Base-by-base conservation (phyloP, 2,888 invertebrate genomes). In the Ophion ventricosus region DNA sequence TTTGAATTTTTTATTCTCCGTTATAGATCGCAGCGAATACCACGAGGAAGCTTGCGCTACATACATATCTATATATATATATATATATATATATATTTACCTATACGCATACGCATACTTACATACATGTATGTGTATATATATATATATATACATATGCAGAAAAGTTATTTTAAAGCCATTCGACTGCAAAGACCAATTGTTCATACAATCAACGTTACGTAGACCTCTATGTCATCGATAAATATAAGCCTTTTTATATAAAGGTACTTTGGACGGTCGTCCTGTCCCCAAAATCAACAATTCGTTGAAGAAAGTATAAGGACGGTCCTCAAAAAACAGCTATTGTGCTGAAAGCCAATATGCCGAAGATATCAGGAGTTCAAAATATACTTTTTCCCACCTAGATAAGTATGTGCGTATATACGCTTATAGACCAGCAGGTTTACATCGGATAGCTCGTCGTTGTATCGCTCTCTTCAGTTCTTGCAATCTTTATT, bases 1-100 rank as follows among this genome's bases (percentile, higher is more conserved):
- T 63, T 54, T 81, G 70, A 78, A 84, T 84, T 81, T 84, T 84
- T 84, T 75, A 84, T 84, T 78, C 75, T 66, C 59, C 73, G 69
- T 74, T 80, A 76, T 66, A 82, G 49, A 57, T 73, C 79, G 40
- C 54, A 29, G 57, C 57, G 67, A 76, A 76, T 66, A 76, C 43
- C 63, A n/a, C 57, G 64, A 64, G 49, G 14, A 26, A 29, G 43
- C 66, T 56, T 25, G 14, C 25, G 11, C 14, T 35, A 43, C 43
- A 20, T 43, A 54, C 40, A 54, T 40, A 23, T 23, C 54, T 7
- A 17, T 73, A 23, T 43, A 49, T 69, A 54, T 29, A 61, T n/a
- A 23, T 11, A 35, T 17, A 4, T n/a, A 23, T 23, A 61, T 7
- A 17, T 73, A 23, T 43, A 49, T 69, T 35, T 29, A 61, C n/a